These are phyloP conservation scores for Drosophila lacicola DNA, from an alignment of 2,888 invertebrate species.

Conservation along the genomic window DNA sequence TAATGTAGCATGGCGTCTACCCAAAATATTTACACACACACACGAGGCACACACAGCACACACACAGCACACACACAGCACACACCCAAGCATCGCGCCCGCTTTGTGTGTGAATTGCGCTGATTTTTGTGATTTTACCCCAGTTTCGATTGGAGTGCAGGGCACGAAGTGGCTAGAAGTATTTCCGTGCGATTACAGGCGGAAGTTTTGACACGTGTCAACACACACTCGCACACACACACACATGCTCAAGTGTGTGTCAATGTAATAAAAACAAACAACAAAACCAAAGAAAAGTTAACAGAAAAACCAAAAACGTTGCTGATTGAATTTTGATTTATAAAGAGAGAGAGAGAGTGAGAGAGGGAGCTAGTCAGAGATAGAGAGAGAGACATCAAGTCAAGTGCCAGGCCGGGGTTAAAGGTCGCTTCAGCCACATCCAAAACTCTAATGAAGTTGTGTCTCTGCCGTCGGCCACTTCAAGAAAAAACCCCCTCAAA, in stretches of 20 bases:
- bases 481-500: slow-evolving; percentile 45
- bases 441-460: slow-evolving; percentile 71
- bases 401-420: slow-evolving; percentile 64
- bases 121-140: slow-evolving; percentile 75
- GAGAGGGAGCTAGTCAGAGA: neutral
- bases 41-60: no score
- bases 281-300: slow-evolving; percentile 36
- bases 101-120: slow-evolving; percentile 43
- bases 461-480: slow-evolving; percentile 67
- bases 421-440: slow-evolving; percentile 49
- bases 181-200: slow-evolving; percentile 79
- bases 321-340: slow-evolving; percentile 83
- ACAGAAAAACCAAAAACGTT: slow-evolving; percentile 47
- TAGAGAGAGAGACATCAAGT: slow-evolving; percentile 17
- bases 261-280: slow-evolving; percentile 78
- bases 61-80: neutral
- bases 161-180: slow-evolving; percentile 73
- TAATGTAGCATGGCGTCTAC: slow-evolving; percentile 72
- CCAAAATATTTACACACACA: slow-evolving; percentile 55
- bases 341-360: slow-evolving; percentile 29
- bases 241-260: slow-evolving; percentile 41
- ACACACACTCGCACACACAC: slow-evolving; percentile 49
- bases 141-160: slow-evolving; percentile 66
- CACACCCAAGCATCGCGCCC: slow-evolving; percentile 13
- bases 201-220: slow-evolving; percentile 84